These are phyloP conservation scores for Patella pellucida DNA, from an alignment of 2,888 invertebrate species.

Conservation along the genomic window DNA sequence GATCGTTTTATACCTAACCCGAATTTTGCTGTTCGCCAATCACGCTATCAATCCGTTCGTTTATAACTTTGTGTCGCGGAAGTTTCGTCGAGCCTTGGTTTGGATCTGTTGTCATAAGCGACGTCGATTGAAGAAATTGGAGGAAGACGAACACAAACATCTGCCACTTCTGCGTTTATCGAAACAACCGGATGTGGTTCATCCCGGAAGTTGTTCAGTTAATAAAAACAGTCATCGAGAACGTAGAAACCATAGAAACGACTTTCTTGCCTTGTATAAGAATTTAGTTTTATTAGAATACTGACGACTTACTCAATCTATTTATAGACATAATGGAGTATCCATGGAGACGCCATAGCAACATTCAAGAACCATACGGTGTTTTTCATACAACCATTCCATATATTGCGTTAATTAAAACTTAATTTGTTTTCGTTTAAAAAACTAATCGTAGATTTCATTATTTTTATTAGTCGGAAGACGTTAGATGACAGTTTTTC, in stretches of 20 bases:
- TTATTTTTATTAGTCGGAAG: too few species aligned
- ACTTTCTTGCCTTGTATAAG: constrained; percentile 42
- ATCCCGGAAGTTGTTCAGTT: background rate
- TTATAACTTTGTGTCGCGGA: constrained; percentile 40
- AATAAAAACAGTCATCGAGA: background rate
- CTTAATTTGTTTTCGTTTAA: too few species aligned
- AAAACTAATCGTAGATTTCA: too few species aligned
- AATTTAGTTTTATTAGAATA: constrained; percentile 34
- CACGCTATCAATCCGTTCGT: constrained; percentile 46
- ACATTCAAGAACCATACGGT: too few species aligned
- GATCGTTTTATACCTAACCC: constrained; percentile 36
- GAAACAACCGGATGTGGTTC: background rate
- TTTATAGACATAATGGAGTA: too few species aligned
- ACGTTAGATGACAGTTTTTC: too few species aligned
- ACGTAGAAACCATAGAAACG: constrained; percentile 35
- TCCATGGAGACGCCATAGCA: too few species aligned
- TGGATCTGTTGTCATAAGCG: constrained; percentile 38
- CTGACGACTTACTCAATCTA: too few species aligned
- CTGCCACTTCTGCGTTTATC: background rate
- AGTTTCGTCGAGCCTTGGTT: constrained; percentile 38
- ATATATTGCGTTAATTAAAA: too few species aligned
- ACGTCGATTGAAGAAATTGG: constrained; percentile 4
- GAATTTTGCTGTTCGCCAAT: constrained; percentile 41
- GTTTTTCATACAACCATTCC: too few species aligned
- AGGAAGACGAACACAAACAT: background rate